Conservation (phyloP, 2,797 vertebrate genomes). For the Toxotes lorentzi region DNA sequence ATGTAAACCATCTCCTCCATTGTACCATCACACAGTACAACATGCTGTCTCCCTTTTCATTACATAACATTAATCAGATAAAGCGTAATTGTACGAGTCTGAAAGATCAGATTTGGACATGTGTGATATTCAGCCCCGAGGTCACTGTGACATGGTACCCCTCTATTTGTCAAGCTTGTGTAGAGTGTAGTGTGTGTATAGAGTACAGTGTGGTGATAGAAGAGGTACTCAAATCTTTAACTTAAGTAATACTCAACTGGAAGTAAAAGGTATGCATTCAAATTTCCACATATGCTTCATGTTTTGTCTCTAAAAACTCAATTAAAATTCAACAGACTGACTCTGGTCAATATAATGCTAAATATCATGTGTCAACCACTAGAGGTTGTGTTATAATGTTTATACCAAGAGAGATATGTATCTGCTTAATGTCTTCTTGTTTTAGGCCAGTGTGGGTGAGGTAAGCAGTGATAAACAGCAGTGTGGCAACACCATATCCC, state of each 20-base stretch:
- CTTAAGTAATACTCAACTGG: neutral
- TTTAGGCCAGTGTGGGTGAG: too few species aligned
- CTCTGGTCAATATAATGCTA: neutral
- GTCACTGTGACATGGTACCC: slow-evolving; percentile 19
- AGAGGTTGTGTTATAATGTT: too few species aligned
- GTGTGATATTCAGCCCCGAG: slow-evolving; percentile 20
- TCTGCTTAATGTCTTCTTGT: neutral
- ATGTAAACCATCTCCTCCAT: slow-evolving; percentile 1
- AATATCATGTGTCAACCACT: neutral
- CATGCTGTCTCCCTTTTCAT: slow-evolving; percentile 22
- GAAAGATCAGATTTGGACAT: slow-evolving; percentile 4
- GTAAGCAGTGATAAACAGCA: too few species aligned
- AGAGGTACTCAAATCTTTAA: neutral
- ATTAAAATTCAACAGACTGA: too few species aligned
- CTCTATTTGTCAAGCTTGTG: neutral
- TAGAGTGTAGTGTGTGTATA: neutral
- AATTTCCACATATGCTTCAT: neutral
- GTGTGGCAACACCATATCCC: neutral
- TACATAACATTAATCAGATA: slow-evolving; percentile 26
- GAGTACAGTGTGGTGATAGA: neutral
- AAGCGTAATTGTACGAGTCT: slow-evolving; percentile 10
- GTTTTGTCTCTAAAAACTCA: neutral
- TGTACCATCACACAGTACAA: neutral
- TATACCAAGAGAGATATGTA: neutral
- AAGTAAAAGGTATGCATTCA: neutral